Percentiles rank a stretch among this genome's conserved stretches.
phyloP scores from a whole-genome alignment of 2,797 vertebrate genomes.

The Gallinago stenura region DNA sequence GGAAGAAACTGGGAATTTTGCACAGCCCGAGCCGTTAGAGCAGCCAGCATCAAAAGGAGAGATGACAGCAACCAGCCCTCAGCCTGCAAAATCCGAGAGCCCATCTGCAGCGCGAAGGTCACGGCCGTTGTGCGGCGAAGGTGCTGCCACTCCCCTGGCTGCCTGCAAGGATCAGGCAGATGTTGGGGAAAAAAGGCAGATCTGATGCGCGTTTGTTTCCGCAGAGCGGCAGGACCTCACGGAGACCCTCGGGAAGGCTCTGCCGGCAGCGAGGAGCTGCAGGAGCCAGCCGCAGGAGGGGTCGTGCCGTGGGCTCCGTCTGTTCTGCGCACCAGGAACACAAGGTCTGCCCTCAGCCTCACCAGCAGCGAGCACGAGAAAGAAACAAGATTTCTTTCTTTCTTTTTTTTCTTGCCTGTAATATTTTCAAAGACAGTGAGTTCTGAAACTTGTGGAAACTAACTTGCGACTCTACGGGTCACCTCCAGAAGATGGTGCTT shows the following conservation, averaged over 20 bases:
- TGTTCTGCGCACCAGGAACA: rapidly evolving
- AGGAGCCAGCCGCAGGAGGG: background rate
- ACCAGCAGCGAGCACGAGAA: background rate
- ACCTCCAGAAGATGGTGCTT: background rate
- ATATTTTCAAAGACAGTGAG: background rate
- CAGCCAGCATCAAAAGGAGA: background rate
- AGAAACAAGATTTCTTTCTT: background rate
- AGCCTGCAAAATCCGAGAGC: background rate
- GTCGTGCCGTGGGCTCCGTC: rapidly evolving
- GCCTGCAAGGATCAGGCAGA: background rate
- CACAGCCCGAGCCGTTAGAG: background rate
- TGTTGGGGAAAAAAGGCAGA: background rate
- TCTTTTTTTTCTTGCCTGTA: background rate
- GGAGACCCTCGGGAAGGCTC: background rate
- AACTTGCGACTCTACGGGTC: background rate
- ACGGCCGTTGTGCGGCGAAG: background rate
- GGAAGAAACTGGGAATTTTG: background rate
- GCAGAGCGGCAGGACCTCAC: background rate
- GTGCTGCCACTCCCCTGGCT: background rate
- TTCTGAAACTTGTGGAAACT: background rate
- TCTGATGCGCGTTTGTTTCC: background rate
- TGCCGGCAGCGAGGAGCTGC: background rate
- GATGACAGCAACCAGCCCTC: background rate
- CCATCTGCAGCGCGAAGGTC: background rate
- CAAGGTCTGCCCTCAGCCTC: background rate